Conservation (phyloP, 2,797 vertebrate species). For the Falco biarmicus region DNA sequence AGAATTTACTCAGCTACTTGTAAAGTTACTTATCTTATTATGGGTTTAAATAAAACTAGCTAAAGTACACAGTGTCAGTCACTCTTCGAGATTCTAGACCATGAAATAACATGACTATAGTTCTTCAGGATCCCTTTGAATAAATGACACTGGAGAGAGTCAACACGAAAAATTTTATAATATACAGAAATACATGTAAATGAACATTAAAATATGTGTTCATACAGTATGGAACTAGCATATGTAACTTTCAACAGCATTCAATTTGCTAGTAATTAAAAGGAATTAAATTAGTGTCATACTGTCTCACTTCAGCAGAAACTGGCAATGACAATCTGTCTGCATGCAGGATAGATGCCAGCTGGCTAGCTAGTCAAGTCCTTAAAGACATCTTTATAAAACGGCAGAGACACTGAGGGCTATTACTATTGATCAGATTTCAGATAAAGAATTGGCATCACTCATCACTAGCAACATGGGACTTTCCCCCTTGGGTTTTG, state of each 20-base stretch:
- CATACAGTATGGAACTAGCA: not conserved
- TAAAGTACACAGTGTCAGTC: not conserved
- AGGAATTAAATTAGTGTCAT: slow-evolving; percentile 12
- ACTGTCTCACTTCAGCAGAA: slow-evolving; percentile 24
- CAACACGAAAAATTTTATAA: not conserved
- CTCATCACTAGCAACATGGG: not conserved
- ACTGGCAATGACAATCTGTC: not conserved
- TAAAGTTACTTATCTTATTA: not conserved
- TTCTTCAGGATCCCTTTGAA: not conserved
- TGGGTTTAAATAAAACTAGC: not conserved
- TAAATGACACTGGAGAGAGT: not conserved
- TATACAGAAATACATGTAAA: not conserved
- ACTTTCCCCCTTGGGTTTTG: not conserved
- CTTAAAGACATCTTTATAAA: slow-evolving; percentile 47
- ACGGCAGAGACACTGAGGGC: not conserved
- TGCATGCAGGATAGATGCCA: slow-evolving; percentile 12
- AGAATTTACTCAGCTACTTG: not conserved
- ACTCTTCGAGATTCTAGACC: not conserved
- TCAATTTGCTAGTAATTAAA: not conserved
- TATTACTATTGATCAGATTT: slow-evolving; percentile 27
- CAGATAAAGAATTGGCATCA: slow-evolving; percentile 12
- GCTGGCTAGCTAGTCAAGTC: not conserved
- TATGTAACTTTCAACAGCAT: not conserved
- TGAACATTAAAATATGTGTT: not conserved
- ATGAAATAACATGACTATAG: not conserved